A percentile compares a stretch with the other conserved stretches of the same genome.
Evolutionary conservation across 1,140 invertebrate genomes (phyloP).

Genomic region (Philaenus spumarius): DNA sequence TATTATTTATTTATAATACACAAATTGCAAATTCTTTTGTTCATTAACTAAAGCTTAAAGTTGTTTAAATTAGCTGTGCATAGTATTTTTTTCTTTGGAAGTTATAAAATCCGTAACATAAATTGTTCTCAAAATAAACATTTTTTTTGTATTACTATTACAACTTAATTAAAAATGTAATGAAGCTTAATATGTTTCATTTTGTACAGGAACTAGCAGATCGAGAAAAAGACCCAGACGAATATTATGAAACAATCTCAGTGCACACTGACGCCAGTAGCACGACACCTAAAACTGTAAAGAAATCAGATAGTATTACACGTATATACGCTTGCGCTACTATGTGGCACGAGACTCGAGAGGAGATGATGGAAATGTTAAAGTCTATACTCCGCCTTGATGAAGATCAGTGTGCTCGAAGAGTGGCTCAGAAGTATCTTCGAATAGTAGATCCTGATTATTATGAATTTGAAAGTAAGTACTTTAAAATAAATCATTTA

Average conservation of each 20-base stretch:
- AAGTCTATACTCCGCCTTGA: constrained; percentile 85
- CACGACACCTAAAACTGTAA: constrained; percentile 68
- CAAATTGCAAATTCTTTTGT: no score
- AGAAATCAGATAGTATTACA: constrained; percentile 86
- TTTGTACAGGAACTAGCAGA: constrained; percentile 64
- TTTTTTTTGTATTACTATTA: no score
- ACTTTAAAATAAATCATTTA: no score
- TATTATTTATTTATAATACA: no score
- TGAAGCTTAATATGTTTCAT: no score
- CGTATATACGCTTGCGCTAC: constrained; percentile 94
- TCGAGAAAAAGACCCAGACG: constrained; percentile 84
- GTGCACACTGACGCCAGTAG: constrained; percentile 83
- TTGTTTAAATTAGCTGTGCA: no score
- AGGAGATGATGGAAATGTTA: constrained; percentile 93
- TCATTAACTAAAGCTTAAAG: no score
- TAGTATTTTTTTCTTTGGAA: no score
- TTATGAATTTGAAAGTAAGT: constrained; percentile 94
- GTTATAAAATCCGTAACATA: no score
- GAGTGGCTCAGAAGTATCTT: constrained; percentile 88
- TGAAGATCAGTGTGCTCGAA: constrained; percentile 87
- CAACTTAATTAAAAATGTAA: no score
- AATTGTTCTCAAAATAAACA: no score
- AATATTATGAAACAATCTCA: constrained; percentile 90
- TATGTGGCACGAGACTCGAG: constrained; percentile 98
- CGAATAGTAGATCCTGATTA: constrained; percentile 92